phyloP scores from a whole-genome alignment of 2,888 invertebrate genomes.

The Drosophila flavopinicola region DNA sequence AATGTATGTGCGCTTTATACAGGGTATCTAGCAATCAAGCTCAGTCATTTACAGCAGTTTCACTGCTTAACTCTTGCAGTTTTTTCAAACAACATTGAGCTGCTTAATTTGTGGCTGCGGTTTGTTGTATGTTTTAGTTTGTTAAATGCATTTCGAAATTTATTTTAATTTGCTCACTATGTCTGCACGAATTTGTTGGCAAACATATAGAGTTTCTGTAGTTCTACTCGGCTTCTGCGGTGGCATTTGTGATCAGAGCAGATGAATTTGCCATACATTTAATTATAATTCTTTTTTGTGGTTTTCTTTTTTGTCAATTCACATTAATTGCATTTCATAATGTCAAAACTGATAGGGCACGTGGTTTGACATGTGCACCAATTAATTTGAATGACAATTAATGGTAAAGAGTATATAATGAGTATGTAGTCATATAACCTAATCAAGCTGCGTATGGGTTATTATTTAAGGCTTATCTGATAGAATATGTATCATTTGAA shows the following conservation, averaged over 20 bases:
- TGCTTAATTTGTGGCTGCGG: conserved; percentile 44
- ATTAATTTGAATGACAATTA: too few species aligned
- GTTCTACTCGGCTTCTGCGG: conserved; percentile 12
- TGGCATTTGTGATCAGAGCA: conserved; percentile 12
- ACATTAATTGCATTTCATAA: conserved; percentile 46
- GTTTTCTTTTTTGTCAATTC: conserved; percentile 39
- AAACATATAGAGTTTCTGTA: conserved; percentile 22
- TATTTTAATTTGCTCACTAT: conserved; percentile 47
- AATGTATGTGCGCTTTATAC: too few species aligned
- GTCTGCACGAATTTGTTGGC: conserved; percentile 23
- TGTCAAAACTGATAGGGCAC: conserved; percentile 22
- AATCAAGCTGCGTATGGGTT: too few species aligned
- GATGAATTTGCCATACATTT: conserved; percentile 26
- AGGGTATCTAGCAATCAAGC: conserved; percentile 1
- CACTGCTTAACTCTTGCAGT: neutral
- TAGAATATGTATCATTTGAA: too few species aligned
- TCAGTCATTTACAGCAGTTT: too few species aligned
- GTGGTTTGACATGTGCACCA: conserved; percentile 32
- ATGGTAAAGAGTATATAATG: too few species aligned
- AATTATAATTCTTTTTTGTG: conserved; percentile 21
- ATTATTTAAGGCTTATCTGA: too few species aligned
- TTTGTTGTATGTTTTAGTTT: conserved; percentile 24
- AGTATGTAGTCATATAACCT: too few species aligned
- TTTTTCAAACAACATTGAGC: conserved; percentile 31
- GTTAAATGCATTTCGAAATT: conserved; percentile 40